phyloP scores from a whole-genome alignment of 1,140 invertebrate species.

The Procambarus virginalis region DNA sequence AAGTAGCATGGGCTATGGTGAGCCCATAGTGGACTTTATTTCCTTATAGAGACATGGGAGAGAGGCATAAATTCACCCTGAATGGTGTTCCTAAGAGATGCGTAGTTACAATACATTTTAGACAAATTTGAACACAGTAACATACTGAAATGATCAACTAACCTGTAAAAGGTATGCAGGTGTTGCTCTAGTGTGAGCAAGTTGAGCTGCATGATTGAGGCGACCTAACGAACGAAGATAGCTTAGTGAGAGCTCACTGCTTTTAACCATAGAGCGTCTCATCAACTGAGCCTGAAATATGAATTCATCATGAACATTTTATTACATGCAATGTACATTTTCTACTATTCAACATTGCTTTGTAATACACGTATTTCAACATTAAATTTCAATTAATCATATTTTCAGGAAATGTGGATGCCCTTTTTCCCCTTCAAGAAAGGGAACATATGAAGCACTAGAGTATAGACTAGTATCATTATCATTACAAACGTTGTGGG shows the following conservation, averaged over 20 bases:
- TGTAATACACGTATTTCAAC: not conserved
- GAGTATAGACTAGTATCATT: too few species aligned
- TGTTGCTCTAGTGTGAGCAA: constrained; percentile 36
- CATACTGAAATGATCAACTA: not conserved
- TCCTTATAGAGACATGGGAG: not conserved
- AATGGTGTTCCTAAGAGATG: too few species aligned
- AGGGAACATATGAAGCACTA: too few species aligned
- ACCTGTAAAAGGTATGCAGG: constrained; percentile 43
- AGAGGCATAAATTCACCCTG: too few species aligned
- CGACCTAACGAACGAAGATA: constrained; percentile 51
- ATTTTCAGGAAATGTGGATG: too few species aligned
- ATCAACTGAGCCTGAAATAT: constrained; percentile 49
- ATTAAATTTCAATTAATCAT: too few species aligned
- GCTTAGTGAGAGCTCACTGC: constrained; percentile 52
- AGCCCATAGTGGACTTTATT: not conserved
- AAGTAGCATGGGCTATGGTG: too few species aligned
- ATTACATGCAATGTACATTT: not conserved
- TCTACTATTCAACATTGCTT: not conserved
- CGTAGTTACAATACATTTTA: too few species aligned
- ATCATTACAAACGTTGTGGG: too few species aligned
- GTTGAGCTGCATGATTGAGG: constrained; percentile 47
- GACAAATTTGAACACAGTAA: not conserved
- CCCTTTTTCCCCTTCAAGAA: too few species aligned
- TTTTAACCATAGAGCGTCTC: constrained; percentile 52
- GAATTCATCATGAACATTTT: too few species aligned